phyloP scores from a whole-genome alignment of 2,113 vertebrate genomes.

The Oreamnos americanus region DNA sequence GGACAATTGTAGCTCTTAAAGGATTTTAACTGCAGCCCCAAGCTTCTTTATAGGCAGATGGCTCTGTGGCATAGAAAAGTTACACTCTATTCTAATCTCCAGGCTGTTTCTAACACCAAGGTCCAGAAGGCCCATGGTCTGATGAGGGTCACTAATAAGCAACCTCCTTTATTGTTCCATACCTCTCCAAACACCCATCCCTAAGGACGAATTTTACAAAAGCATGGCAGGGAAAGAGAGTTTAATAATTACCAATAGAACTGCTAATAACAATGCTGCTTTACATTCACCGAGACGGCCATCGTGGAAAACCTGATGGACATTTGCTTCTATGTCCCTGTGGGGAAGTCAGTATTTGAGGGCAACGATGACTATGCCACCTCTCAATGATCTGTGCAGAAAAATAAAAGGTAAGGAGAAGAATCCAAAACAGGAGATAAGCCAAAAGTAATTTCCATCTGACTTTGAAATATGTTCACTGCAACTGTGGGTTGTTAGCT shows the following conservation, averaged over 20 bases:
- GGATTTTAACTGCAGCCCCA: background rate
- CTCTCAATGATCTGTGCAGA: constrained; percentile 5
- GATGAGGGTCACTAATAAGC: background rate
- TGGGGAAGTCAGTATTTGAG: constrained; percentile 21
- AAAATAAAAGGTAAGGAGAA: constrained; percentile 35
- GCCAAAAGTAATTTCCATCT: constrained; percentile 23
- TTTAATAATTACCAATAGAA: constrained; percentile 58
- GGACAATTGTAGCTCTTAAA: background rate
- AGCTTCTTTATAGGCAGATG: background rate
- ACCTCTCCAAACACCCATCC: background rate
- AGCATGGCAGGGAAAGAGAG: background rate
- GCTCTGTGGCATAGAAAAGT: background rate
- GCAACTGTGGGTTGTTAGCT: background rate
- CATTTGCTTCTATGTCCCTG: background rate
- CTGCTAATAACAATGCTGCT: constrained; percentile 33
- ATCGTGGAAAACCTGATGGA: background rate
- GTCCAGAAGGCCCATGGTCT: background rate
- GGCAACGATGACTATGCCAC: background rate
- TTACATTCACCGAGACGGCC: background rate
- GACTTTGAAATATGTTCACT: constrained; percentile 9
- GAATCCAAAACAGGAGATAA: constrained; percentile 33
- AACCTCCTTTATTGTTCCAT: background rate
- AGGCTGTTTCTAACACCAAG: background rate
- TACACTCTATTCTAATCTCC: background rate
- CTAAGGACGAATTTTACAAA: constrained; percentile 12